phyloP scores from a whole-genome alignment of 1,140 invertebrate genomes.

The Panagrolaimus sp. region DNA sequence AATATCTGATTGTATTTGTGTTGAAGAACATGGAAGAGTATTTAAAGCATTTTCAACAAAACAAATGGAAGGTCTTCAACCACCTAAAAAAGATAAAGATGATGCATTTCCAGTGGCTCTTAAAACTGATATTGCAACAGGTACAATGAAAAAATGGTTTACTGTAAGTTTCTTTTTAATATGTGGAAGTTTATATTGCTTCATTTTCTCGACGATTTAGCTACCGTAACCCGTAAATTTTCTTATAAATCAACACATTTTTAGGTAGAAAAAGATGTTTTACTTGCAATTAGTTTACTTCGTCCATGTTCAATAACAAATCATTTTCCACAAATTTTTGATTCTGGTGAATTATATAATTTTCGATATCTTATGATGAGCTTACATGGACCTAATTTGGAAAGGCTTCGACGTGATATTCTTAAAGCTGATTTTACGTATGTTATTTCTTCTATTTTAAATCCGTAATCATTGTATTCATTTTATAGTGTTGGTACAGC shows the following conservation, averaged over 20 bases:
- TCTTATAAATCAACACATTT: too few relatives aligned
- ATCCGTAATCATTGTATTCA: too few relatives aligned
- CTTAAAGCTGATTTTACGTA: neutral
- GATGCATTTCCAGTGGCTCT: neutral
- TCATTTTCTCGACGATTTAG: too few relatives aligned
- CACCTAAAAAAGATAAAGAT: neutral
- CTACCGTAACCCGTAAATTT: too few relatives aligned
- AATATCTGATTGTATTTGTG: neutral
- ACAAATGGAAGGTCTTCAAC: neutral
- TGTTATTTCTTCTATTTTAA: neutral
- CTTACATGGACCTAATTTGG: constrained; percentile 7
- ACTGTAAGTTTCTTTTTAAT: neutral
- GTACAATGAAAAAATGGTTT: neutral
- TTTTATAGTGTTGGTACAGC: neutral
- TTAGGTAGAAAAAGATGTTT: neutral
- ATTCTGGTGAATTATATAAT: neutral
- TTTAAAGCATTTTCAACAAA: neutral
- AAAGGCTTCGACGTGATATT: neutral
- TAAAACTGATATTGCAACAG: neutral
- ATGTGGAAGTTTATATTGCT: too few relatives aligned
- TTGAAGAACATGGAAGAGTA: constrained; percentile 10
- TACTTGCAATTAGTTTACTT: neutral
- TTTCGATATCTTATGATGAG: constrained; percentile 12
- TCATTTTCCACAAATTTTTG: constrained; percentile 1
- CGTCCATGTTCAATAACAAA: neutral